Evolutionary conservation across 2,113 vertebrate species (phyloP), one percentile per base, ranked within the genome.

Genomic region (Phalacrocorax pelagicus): DNA sequence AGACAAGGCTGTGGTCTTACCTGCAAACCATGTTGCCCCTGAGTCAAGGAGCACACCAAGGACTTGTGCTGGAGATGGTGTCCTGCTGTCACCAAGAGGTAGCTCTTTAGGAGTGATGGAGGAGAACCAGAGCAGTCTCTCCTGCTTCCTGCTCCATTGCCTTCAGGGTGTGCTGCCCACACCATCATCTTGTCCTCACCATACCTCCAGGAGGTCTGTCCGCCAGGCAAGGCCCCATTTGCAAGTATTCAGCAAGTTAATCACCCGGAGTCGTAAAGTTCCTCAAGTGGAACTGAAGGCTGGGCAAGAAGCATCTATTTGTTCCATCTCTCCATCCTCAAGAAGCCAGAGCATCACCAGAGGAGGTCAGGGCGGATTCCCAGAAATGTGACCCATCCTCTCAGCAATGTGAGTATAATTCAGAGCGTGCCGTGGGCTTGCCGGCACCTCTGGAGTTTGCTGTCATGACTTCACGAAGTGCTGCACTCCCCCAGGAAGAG

Each of bases 321-420:
- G 66, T 86, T 96, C 74, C 94, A 57, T 72, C 66, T 89, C 84
- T 91, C 87, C 85, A 88, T 95, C 36, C 78, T 80, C 62, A 72
- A 78, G 82, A 94, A 88, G 74, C 81, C 90, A 86, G 74, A 91
- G 70, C 87, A 49, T 82, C 96, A 90, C 74, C 87, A 91, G 85
- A 87, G 87, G 94, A 95, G 87, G 87, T 73, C 88, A 90, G 90
- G 81, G 79, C 11, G 0, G 85, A 73, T 94, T 95, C 92, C 94
- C 93, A 97, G 89, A 94, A 96, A 4, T 57, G 94, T 96, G 96
- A 95, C 81, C 96, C 90, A 95, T 86, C 46, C 62, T 90, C 82
- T 96, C 81, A 93, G 93, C 93, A 96, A 96, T 94, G 92, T 26
- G 59, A 94, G 36, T 10, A 0, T 77, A 91, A 94, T 29, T 62